These are phyloP conservation scores for Rhombomys opimus DNA, from an alignment of 2,113 vertebrate species.

Conservation along the genomic window DNA sequence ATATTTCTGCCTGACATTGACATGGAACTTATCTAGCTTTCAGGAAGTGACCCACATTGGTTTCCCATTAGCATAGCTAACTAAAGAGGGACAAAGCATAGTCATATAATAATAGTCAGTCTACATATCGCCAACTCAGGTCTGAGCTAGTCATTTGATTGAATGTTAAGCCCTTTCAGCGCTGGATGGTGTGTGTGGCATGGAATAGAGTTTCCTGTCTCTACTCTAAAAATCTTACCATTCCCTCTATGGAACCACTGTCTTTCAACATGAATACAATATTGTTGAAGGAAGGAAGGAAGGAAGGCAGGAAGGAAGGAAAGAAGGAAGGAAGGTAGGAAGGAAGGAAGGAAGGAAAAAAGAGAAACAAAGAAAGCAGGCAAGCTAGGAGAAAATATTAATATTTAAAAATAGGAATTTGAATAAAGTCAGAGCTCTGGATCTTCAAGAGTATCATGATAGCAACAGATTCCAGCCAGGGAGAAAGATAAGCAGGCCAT, in stretches of 20 bases:
- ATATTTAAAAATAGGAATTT: not conserved
- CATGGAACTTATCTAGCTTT: not conserved
- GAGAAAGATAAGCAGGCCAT: not conserved
- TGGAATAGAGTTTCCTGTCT: rapidly evolving
- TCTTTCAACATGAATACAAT: not conserved
- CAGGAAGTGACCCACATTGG: not conserved
- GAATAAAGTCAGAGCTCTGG: not conserved
- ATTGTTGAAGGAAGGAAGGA: not conserved
- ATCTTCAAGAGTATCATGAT: not conserved
- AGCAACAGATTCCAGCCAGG: not conserved
- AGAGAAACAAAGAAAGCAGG: not conserved
- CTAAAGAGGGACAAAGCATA: not conserved
- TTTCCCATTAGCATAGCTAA: not conserved
- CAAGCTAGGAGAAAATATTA: not conserved
- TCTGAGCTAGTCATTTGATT: not conserved
- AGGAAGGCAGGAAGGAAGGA: not conserved
- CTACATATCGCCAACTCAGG: not conserved
- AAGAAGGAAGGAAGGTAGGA: not conserved
- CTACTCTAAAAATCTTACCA: not conserved
- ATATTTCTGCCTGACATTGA: not conserved
- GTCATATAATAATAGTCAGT: not conserved
- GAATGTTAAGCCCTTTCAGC: not conserved
- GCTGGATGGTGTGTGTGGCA: rapidly evolving
- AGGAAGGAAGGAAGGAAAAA: not conserved
- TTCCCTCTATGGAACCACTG: not conserved